Evolutionary conservation across 2,113 vertebrate species (phyloP), one percentile per base, ranked within the genome.

Genomic region (Chaenocephalus aceratus): DNA sequence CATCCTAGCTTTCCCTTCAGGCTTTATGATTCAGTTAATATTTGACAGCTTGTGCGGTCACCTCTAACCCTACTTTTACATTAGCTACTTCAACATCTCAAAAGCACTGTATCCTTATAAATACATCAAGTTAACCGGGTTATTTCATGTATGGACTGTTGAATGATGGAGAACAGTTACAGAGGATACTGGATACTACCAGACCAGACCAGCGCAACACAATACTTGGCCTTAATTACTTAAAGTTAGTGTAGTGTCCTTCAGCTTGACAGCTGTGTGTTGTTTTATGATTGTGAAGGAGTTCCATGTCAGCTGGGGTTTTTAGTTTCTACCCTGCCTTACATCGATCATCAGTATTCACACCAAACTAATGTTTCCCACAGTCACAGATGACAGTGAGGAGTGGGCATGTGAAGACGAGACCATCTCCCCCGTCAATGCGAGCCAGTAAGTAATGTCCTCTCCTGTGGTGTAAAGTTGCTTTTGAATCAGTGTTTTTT

Each of bases 401-500:
- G 95, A 96, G 82, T 96, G 97, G 94, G 90, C 88, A 0, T 96
- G 96, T 69, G 97, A 98, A 59, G 93, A 95, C 0, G 94, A 94
- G 46, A 92, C 90, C 11, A 14, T 86, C 60, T 91, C 94, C 0
- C 80, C 88, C 21, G 61, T 70, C 67, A 69, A 61, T 57, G 92
- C 91, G n/a, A 90, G 76, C 86, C 75, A 85, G 95, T 96, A 71
- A 91, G 93, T 62, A 5, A 15, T 26, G 1, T 51, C 7, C n/a
- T 74, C 23, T 56, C 12, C 44, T 64, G 41, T 73, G 45, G 45
- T 18, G 76, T 48, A 34, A 41, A 60, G 21, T 36, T 23, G 65
- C 54, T 57, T 58, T 53, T 21, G 30, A 6, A 70, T 46, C 14
- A 18, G 49, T 58, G 23, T n/a, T n/a, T n/a, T 56, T 34, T 60